Evolutionary conservation across 2,888 invertebrate genomes (phyloP).

Genomic region (Panzeria rudis): DNA sequence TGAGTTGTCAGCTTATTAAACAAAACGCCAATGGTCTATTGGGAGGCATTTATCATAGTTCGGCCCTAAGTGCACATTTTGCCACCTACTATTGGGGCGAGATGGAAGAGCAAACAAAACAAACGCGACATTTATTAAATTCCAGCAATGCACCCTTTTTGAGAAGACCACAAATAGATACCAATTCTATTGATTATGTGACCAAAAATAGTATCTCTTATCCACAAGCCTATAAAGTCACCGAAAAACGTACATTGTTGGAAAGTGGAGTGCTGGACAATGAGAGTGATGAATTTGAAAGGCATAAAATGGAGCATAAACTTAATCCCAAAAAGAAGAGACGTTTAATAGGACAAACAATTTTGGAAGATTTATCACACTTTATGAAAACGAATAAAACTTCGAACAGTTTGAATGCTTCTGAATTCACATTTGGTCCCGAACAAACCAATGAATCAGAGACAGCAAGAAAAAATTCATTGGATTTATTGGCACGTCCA

Average conservation of each 20-base stretch:
- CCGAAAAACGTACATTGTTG: conserved; percentile 76
- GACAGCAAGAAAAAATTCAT: conserved; percentile 1
- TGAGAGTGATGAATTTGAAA: conserved; percentile 47
- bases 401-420: conserved; percentile 41
- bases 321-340: conserved; percentile 74
- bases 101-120: conserved; percentile 58
- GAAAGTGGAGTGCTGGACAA: conserved; percentile 61
- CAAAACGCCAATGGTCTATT: conserved; percentile 78
- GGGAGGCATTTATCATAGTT: conserved; percentile 80
- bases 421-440: conserved; percentile 62
- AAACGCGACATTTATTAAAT: conserved; percentile 72
- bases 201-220: conserved; percentile 75
- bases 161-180: conserved; percentile 77
- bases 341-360: conserved; percentile 70
- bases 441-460: conserved; percentile 11
- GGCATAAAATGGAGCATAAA: conserved; percentile 60
- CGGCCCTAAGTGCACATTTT: conserved; percentile 80
- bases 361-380: conserved; percentile 70
- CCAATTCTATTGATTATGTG: conserved; percentile 67
- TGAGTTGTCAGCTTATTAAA: conserved; percentile 81
- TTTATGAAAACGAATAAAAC: conserved; percentile 70
- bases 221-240: conserved; percentile 76
- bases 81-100: conserved; percentile 78
- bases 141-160: conserved; percentile 80
- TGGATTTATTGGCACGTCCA: conserved; percentile 69